A percentile compares a stretch with the other conserved stretches of the same genome.
These are phyloP conservation scores for Riparia riparia DNA, from an alignment of 2,113 vertebrate genomes.

Conservation along the genomic window DNA sequence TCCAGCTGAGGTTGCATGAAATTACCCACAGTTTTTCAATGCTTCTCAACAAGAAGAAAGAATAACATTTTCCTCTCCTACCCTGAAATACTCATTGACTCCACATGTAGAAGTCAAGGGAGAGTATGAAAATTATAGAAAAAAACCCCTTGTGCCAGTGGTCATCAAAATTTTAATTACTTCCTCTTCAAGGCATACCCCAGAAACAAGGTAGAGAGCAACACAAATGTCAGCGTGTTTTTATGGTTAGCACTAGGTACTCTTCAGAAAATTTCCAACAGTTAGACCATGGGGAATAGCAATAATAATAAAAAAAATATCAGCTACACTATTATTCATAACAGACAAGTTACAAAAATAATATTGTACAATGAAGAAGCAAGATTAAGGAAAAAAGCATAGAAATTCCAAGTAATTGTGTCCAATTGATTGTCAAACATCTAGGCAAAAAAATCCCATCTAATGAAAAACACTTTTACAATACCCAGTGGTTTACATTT, in stretches of 20 bases:
- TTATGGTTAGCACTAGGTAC: neutral
- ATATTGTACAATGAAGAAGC: neutral
- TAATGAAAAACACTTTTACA: neutral
- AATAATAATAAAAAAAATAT: neutral
- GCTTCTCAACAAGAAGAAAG: neutral
- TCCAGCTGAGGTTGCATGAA: neutral
- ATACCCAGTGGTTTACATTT: neutral
- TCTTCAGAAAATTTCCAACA: neutral
- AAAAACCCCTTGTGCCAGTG: neutral
- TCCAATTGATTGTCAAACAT: neutral
- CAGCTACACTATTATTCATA: neutral
- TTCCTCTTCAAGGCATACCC: neutral
- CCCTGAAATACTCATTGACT: neutral
- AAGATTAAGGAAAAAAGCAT: neutral
- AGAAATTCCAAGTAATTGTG: neutral
- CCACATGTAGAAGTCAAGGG: neutral
- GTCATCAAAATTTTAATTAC: neutral
- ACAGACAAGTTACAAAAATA: neutral
- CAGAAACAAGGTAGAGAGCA: neutral
- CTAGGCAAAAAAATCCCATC: neutral
- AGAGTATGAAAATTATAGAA: neutral
- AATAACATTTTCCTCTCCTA: neutral
- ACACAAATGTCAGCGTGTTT: neutral
- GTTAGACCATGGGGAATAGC: neutral
- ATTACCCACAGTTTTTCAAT: neutral